Conservation (phyloP, 2,113 vertebrate genomes). For the Hystrix cristata region DNA sequence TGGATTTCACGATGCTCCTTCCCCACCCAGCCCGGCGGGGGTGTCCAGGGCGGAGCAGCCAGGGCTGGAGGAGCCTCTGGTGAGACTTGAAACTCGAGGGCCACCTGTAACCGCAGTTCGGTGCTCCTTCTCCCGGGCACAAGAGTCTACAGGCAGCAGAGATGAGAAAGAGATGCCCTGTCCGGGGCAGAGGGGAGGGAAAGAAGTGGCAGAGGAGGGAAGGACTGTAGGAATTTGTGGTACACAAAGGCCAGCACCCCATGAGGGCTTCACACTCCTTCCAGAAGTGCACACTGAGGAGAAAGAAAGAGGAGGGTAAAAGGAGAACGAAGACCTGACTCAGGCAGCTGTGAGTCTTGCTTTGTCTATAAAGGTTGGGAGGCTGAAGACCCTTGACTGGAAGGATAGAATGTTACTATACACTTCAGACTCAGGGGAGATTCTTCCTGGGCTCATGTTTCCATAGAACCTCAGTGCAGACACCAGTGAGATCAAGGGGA, state of each 20-base stretch:
- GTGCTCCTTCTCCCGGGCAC: neutral
- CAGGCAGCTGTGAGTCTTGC: neutral
- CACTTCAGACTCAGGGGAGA: neutral
- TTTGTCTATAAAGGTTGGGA: neutral
- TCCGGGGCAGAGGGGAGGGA: neutral
- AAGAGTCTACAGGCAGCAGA: neutral
- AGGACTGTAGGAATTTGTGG: neutral
- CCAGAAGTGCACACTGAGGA: neutral
- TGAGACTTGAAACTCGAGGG: neutral
- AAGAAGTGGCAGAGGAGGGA: neutral
- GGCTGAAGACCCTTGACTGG: neutral
- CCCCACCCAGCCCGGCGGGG: neutral
- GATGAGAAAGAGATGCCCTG: neutral
- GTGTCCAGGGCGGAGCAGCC: neutral
- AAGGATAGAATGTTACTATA: accelerated
- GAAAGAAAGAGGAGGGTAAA: neutral
- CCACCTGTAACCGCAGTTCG: neutral
- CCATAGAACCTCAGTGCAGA: neutral
- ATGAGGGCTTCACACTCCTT: neutral
- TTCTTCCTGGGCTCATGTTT: neutral
- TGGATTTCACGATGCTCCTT: too few relatives aligned
- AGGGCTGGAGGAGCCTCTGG: neutral
- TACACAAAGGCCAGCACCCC: neutral
- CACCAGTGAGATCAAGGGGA: neutral
- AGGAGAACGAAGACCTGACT: neutral